A percentile compares a stretch with the other conserved stretches of the same genome.
phyloP scores from a whole-genome alignment of 2,888 invertebrate genomes.

The Tinea semifulvella region DNA sequence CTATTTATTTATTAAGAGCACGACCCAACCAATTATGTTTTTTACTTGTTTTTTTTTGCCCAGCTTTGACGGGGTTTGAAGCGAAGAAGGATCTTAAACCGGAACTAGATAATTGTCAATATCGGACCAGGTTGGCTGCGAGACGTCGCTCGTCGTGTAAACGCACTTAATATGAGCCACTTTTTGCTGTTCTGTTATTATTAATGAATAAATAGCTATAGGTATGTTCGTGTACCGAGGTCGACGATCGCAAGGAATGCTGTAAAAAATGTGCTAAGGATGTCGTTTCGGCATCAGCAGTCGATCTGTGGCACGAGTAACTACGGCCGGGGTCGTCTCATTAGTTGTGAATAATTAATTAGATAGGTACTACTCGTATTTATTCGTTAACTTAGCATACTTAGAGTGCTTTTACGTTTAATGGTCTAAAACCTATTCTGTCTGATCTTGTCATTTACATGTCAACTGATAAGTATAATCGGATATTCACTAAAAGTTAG shows the following conservation, averaged over 20 bases:
- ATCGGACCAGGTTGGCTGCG: conserved; percentile 18
- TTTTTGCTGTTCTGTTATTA: conserved; percentile 54
- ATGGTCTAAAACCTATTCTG: too few relatives aligned
- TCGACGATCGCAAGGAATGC: conserved; percentile 54
- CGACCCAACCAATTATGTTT: conserved; percentile 40
- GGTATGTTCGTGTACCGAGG: conserved; percentile 45
- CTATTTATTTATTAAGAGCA: conserved; percentile 10
- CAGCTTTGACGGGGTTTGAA: conserved; percentile 34
- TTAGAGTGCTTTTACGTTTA: too few relatives aligned
- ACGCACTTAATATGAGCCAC: conserved; percentile 47
- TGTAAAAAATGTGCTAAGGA: conserved; percentile 59
- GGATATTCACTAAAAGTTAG: too few relatives aligned
- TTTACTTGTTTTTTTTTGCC: conserved; percentile 31
- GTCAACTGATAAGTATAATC: too few relatives aligned
- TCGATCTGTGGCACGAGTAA: conserved; percentile 13
- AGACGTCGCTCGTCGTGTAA: conserved; percentile 28
- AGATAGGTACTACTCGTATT: too few relatives aligned
- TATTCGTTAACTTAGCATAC: too few relatives aligned
- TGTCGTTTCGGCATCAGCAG: conserved; percentile 25
- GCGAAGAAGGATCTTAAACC: conserved; percentile 53
- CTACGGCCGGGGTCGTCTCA: conserved; percentile 36
- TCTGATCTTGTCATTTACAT: too few relatives aligned
- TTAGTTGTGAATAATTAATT: conserved; percentile 27
- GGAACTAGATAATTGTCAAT: conserved; percentile 56
- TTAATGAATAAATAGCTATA: conserved; percentile 53